A percentile compares a stretch with the other conserved stretches of the same genome.
Evolutionary conservation across 2,113 vertebrate genomes (phyloP).

Genomic region (Echinops telfairi): DNA sequence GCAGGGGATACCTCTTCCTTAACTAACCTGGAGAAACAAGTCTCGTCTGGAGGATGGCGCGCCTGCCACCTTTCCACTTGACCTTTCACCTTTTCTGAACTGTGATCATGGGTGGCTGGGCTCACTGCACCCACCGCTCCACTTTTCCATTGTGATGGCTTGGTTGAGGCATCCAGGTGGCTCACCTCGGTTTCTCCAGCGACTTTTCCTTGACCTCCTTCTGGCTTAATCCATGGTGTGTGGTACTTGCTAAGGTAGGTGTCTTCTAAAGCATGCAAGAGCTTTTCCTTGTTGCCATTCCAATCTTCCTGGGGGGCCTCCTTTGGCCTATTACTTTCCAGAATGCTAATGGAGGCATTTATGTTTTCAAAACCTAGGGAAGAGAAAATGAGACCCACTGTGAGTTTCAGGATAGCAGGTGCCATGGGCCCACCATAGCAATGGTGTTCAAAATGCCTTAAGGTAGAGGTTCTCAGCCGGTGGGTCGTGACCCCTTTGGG

Average conservation of each 20-base stretch:
- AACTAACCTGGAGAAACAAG: conserved; percentile 70
- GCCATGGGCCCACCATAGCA: conserved; percentile 36
- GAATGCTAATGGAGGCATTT: conserved; percentile 75
- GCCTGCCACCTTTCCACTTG: conserved; percentile 66
- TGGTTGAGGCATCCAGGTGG: conserved; percentile 58
- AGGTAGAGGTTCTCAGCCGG: background rate
- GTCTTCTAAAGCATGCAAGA: conserved; percentile 73
- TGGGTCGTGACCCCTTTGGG: too few species aligned
- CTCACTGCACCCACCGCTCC: conserved; percentile 51
- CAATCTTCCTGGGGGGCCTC: conserved; percentile 82
- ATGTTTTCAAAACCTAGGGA: conserved; percentile 85
- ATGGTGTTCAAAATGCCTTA: background rate
- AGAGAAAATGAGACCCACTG: conserved; percentile 51
- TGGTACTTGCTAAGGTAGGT: conserved; percentile 65
- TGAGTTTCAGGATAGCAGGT: conserved; percentile 55
- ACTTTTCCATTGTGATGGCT: conserved; percentile 67
- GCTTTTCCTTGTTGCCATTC: conserved; percentile 83
- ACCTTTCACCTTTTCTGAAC: conserved; percentile 26
- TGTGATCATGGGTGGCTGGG: conserved; percentile 15
- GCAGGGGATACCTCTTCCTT: conserved; percentile 66
- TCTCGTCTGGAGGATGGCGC: background rate
- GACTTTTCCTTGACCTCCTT: conserved; percentile 82
- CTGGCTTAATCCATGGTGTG: conserved; percentile 23
- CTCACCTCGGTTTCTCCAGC: conserved; percentile 77
- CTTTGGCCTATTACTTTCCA: conserved; percentile 86